These are phyloP conservation scores for Magallana nippona DNA, from an alignment of 2,888 invertebrate genomes.

Conservation along the genomic window DNA sequence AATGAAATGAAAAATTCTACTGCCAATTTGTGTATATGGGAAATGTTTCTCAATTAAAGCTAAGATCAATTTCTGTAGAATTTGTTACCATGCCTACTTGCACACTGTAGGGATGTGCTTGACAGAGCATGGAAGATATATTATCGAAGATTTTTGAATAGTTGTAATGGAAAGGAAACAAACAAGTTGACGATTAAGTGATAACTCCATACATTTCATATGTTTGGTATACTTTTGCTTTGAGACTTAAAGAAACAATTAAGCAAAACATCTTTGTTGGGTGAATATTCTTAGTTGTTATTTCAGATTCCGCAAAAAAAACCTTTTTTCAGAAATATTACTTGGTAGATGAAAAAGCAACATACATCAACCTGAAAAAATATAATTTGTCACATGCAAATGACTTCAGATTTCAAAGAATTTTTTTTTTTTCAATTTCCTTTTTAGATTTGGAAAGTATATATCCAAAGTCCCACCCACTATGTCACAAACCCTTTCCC, in stretches of 20 bases:
- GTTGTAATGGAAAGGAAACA: no score
- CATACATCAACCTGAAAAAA: no score
- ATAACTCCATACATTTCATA: no score
- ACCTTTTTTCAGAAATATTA: background rate
- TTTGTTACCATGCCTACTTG: constrained; percentile 21
- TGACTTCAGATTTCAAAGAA: background rate
- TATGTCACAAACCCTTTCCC: constrained; percentile 56
- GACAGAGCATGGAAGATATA: constrained; percentile 8
- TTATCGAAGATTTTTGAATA: no score
- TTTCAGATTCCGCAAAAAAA: no score
- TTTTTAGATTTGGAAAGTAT: constrained; percentile 67
- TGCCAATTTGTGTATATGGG: background rate
- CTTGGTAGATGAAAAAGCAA: no score
- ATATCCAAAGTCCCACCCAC: constrained; percentile 42
- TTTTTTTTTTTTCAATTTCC: constrained; percentile 19
- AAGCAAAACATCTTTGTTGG: no score
- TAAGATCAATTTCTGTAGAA: constrained; percentile 28
- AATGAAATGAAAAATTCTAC: background rate
- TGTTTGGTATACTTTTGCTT: no score
- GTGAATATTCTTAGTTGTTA: no score
- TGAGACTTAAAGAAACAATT: no score
- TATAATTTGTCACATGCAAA: no score
- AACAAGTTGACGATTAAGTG: no score
- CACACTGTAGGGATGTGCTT: constrained; percentile 16
- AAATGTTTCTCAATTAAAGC: background rate